These are phyloP conservation scores for Nematolebias whitei DNA, from an alignment of 2,113 vertebrate genomes.

Conservation along the genomic window DNA sequence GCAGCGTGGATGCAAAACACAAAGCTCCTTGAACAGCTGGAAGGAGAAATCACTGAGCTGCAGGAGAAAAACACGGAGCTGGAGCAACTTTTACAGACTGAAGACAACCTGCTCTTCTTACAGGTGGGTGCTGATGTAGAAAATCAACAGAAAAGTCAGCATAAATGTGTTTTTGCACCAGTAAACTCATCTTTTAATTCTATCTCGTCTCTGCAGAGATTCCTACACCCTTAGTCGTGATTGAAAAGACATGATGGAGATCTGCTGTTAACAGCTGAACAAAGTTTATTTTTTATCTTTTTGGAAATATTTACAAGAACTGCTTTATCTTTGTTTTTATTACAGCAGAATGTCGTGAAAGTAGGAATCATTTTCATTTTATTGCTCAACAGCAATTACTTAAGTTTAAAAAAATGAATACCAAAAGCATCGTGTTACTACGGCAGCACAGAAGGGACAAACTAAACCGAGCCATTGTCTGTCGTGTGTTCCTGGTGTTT, in stretches of 20 bases:
- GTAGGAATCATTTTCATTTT: no score
- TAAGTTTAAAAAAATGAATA: no score
- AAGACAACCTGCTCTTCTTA: constrained; percentile 50
- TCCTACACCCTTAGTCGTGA: neutral
- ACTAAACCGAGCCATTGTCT: no score
- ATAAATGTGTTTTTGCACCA: no score
- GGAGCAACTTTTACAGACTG: constrained; percentile 29
- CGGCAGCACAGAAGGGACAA: no score
- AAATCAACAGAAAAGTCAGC: no score
- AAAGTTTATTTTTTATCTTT: neutral
- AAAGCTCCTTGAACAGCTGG: constrained; percentile 29
- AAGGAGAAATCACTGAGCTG: constrained; percentile 44
- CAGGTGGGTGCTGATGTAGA: constrained; percentile 18
- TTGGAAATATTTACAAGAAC: neutral
- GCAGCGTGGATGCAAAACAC: neutral
- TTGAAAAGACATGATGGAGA: neutral
- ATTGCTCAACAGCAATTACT: no score
- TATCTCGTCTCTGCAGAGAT: constrained; percentile 28
- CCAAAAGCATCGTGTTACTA: neutral
- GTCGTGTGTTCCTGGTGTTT: no score
- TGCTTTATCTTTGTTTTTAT: neutral
- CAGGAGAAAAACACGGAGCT: constrained; percentile 23
- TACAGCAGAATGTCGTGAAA: neutral
- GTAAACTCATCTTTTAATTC: neutral
- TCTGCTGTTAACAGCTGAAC: neutral